phyloP scores from a whole-genome alignment of 2,888 invertebrate species.

The Ramazzottius varieornatus region DNA sequence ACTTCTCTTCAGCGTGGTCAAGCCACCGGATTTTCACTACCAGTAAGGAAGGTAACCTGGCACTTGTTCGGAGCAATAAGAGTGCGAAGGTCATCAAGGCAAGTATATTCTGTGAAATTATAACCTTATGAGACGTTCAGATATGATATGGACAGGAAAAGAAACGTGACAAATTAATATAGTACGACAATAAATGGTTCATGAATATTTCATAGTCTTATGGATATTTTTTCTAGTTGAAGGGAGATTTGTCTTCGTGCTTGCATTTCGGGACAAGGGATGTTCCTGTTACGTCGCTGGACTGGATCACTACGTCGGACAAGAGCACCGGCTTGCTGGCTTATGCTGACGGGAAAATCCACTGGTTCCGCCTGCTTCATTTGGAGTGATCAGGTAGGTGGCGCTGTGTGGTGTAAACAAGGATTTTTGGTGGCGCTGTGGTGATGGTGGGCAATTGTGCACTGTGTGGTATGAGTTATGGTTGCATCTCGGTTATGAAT shows the following conservation, averaged over 20 bases:
- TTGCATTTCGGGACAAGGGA: background rate
- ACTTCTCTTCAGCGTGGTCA: background rate
- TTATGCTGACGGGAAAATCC: background rate
- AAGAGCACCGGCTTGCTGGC: background rate
- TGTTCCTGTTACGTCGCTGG: background rate
- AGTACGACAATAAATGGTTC: no score
- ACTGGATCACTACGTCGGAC: background rate
- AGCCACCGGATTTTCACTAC: background rate
- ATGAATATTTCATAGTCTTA: no score
- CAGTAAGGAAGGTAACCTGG: background rate
- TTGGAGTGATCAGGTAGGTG: no score
- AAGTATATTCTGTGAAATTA: no score
- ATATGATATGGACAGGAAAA: no score
- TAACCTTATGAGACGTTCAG: no score
- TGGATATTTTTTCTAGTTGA: background rate
- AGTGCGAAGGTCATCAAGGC: background rate
- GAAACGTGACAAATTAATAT: no score
- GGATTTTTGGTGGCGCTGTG: no score
- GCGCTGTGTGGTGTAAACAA: no score
- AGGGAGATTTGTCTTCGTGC: background rate
- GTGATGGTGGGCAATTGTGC: no score
- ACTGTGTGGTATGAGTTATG: no score
- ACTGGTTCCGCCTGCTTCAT: background rate
- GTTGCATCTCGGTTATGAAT: no score
- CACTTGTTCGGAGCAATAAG: background rate